A percentile compares a stretch with the other conserved stretches of the same genome.
phyloP scores from a whole-genome alignment of 1,140 invertebrate genomes.

The Myzus persicae region DNA sequence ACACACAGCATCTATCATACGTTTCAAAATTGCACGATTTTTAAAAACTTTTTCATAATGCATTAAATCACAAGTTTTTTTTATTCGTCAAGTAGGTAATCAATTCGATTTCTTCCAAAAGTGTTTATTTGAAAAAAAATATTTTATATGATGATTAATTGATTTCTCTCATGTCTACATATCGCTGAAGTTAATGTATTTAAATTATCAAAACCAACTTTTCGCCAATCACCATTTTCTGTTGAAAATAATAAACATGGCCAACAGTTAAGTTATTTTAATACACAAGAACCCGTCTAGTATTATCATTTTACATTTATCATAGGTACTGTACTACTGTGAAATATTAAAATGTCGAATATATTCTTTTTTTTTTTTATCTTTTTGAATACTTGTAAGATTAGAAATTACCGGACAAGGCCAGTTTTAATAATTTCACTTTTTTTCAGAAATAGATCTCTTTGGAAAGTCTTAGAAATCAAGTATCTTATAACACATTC shows the following conservation, averaged over 20 bases:
- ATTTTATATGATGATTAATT: no score
- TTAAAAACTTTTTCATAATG: background rate
- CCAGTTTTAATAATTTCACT: no score
- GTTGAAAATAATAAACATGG: background rate
- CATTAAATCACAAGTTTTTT: background rate
- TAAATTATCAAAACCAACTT: background rate
- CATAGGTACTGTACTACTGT: no score
- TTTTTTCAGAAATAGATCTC: no score
- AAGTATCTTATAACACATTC: no score
- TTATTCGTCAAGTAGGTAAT: background rate
- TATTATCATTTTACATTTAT: no score
- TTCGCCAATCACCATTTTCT: background rate
- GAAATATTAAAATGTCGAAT: no score
- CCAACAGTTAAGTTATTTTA: background rate
- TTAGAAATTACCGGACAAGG: no score
- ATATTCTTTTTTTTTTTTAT: no score
- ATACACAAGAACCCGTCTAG: background rate
- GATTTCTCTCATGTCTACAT: background rate
- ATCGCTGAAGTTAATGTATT: background rate
- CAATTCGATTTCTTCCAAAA: background rate
- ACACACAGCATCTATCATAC: background rate
- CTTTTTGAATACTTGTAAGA: no score
- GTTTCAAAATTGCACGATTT: background rate
- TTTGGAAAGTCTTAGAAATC: no score
- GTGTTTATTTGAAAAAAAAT: background rate